Conservation (phyloP, 23 tunicate species). For the Ciona savignyi region DNA sequence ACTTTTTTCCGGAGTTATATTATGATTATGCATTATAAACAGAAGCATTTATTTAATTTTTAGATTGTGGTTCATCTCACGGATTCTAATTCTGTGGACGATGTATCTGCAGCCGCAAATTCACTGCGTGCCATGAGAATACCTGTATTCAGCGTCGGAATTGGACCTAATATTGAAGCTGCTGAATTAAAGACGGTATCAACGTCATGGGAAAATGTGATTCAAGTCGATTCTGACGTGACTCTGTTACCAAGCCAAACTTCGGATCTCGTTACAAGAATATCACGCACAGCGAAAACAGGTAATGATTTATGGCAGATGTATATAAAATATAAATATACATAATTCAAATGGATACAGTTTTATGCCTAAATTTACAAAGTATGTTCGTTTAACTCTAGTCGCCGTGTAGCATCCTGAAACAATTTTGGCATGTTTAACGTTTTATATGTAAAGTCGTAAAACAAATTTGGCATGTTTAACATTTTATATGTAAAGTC, state of each 20-base stretch:
- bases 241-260: background rate
- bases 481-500: too few relatives aligned
- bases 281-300: slow-evolving; percentile 9
- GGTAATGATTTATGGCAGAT: slow-evolving; percentile 16
- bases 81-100: slow-evolving; percentile 48
- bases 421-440: background rate
- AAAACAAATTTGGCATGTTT: too few relatives aligned
- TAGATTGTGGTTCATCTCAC: slow-evolving; percentile 67
- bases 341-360: too few relatives aligned
- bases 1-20: too few relatives aligned
- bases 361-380: background rate
- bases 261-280: slow-evolving; percentile 15
- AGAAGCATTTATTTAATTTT: too few relatives aligned
- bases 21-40: too few relatives aligned
- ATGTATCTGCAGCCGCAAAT: slow-evolving; percentile 14
- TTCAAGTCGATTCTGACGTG: slow-evolving; percentile 18
- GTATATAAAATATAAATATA: too few relatives aligned
- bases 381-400: background rate
- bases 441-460: too few relatives aligned
- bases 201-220: slow-evolving; percentile 11
- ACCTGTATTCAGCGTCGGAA: slow-evolving; percentile 17
- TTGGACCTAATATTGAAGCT: slow-evolving; percentile 3
- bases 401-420: background rate
- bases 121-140: slow-evolving; percentile 7
- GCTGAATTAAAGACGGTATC: slow-evolving; percentile 7